Evolutionary conservation across 2,888 invertebrate species (phyloP), one percentile per base, ranked within the genome.

Genomic region (Pheosia gnoma): DNA sequence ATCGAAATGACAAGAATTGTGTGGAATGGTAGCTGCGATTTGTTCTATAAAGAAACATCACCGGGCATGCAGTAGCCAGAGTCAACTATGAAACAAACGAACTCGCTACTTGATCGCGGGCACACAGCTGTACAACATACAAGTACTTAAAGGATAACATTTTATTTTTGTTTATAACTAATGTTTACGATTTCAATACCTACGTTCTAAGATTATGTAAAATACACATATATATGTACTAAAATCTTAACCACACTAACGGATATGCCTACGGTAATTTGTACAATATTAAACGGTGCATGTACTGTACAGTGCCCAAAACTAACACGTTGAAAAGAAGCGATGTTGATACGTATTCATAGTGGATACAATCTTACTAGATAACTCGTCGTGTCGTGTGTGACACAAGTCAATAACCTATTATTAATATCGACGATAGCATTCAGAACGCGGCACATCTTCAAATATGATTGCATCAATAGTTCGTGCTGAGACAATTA

Each of bases 1-100:
- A 80, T 82, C 75, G 80, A 82, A 83, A 82, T 83, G 79, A 83
- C 82, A 84, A 85, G 77, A 74, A 72, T 76, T 81, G 88, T 88
- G 90, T 90, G 86, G 77, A 80, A 89, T 90, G 91, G 87, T 92
- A 93, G 93, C 93, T 93, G 93, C 93, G 82, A 84, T 91, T 93
- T 92, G 93, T 85, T 87, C 91, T 91, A 86, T 84, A 84, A 77
- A 78, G 82, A 80, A 82, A 83, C 86, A 86, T 90, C 88, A 89
- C 89, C 90, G 83, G 78, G 84, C 91, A 91, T 92, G 91, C 92
- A 90, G 80, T 80, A 79, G 79, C 85, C 86, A 85, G 59, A 73
- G 63, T 70, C 66, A 76, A 75, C 82, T 82, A 83, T 67, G 73
- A 64, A 77, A 71, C 83, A 60, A 68, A 74, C 66, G 68, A 69